phyloP scores from a whole-genome alignment of 2,888 invertebrate species.

The Odontothrips loti region DNA sequence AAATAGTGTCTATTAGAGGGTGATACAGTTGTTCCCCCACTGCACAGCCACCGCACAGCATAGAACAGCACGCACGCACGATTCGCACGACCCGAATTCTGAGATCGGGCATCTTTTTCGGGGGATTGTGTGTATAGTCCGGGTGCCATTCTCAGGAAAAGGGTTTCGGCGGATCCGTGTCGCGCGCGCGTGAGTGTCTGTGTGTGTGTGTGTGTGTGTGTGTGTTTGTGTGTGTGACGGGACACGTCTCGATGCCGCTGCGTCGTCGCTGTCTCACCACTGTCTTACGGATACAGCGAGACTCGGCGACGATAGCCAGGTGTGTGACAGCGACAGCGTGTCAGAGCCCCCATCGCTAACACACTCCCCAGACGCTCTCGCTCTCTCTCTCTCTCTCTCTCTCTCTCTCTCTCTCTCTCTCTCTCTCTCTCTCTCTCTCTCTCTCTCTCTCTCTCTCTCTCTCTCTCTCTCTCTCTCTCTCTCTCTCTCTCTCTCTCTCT shows the following conservation, averaged over 20 bases:
- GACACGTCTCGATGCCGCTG: background rate
- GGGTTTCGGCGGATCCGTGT: constrained; percentile 28
- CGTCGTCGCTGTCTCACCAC: background rate
- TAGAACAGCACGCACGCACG: no score
- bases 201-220: constrained; percentile 32
- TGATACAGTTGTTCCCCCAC: no score
- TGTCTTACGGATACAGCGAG: background rate
- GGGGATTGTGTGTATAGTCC: no score
- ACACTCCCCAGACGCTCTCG: constrained; percentile 39
- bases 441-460: constrained; percentile 23
- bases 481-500: constrained; percentile 35
- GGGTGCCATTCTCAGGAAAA: constrained; percentile 19
- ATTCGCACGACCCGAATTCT: no score
- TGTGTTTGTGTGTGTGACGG: constrained; percentile 31
- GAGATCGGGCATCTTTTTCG: no score
- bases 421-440: constrained; percentile 11
- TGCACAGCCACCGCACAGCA: no score
- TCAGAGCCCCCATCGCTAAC: background rate
- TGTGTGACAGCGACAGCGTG: background rate
- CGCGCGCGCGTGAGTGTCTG: constrained; percentile 30
- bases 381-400: constrained; percentile 33
- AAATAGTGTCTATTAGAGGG: no score
- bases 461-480: constrained; percentile 27
- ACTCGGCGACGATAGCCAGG: background rate
- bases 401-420: constrained; percentile 34